Evolutionary conservation across 2,888 invertebrate genomes (phyloP).

Genomic region (Amblyjoppa proteus): DNA sequence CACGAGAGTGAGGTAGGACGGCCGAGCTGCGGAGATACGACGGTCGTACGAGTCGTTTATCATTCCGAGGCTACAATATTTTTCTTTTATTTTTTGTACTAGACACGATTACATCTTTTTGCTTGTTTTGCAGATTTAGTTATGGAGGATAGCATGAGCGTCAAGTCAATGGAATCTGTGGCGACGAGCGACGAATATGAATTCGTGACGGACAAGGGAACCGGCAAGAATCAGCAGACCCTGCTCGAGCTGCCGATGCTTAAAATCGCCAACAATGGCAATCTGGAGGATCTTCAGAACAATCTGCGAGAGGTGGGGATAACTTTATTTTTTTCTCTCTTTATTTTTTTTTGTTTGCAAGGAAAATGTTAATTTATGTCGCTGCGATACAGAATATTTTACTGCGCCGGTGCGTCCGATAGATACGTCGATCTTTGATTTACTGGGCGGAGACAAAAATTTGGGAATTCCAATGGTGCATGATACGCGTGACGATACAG

Average conservation of each 20-base stretch:
- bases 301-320: conserved; percentile 87
- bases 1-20: not conserved
- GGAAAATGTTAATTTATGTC: not conserved
- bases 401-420: too few species aligned
- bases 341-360: conserved; percentile 3
- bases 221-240: conserved; percentile 80
- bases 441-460: too few species aligned
- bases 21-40: not conserved
- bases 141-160: conserved; percentile 89
- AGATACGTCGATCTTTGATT: too few species aligned
- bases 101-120: not conserved
- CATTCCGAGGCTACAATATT: not conserved
- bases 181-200: conserved; percentile 90
- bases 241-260: conserved; percentile 86
- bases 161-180: conserved; percentile 89
- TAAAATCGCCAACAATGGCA: conserved; percentile 88
- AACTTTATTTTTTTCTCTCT: not conserved
- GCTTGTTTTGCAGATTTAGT: conserved; percentile 80
- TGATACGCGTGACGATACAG: too few species aligned
- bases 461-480: too few species aligned
- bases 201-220: conserved; percentile 87
- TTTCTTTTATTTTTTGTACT: not conserved
- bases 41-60: too few species aligned
- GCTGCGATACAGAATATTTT: too few species aligned
- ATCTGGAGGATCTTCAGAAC: conserved; percentile 88